Evolutionary conservation across 2,797 vertebrate genomes (phyloP).

Genomic region (Todus mexicanus): DNA sequence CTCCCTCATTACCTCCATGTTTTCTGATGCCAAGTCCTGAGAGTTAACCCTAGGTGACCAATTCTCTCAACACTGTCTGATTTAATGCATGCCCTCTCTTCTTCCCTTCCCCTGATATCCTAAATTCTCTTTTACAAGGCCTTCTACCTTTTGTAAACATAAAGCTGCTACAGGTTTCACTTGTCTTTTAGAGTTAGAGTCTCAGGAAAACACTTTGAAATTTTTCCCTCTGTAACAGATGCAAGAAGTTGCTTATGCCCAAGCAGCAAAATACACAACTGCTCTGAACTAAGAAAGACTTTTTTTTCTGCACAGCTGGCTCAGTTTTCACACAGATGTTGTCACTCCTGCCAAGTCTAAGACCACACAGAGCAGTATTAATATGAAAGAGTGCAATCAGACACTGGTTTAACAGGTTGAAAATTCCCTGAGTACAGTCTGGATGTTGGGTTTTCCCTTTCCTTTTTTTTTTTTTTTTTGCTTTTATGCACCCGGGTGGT

Average conservation of each 20-base stretch:
- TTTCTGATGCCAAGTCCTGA: neutral
- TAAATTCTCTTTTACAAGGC: conserved; percentile 5
- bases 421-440: neutral
- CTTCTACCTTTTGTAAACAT: neutral
- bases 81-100: neutral
- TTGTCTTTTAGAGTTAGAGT: neutral
- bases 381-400: neutral
- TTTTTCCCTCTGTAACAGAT: neutral
- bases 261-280: conserved; percentile 7
- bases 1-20: neutral
- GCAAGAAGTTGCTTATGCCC: neutral
- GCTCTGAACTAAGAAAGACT: neutral
- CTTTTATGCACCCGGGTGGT: neutral
- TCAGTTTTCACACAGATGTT: conserved; percentile 36
- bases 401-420: neutral
- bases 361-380: conserved; percentile 6
- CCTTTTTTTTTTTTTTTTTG: neutral
- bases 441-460: neutral
- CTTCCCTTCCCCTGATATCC: neutral
- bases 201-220: neutral
- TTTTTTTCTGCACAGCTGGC: conserved; percentile 39
- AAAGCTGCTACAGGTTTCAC: neutral
- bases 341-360: neutral
- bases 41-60: neutral
- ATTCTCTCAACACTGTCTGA: neutral